Conservation (phyloP, 1,140 invertebrate species). For the Eumaeus atala region DNA sequence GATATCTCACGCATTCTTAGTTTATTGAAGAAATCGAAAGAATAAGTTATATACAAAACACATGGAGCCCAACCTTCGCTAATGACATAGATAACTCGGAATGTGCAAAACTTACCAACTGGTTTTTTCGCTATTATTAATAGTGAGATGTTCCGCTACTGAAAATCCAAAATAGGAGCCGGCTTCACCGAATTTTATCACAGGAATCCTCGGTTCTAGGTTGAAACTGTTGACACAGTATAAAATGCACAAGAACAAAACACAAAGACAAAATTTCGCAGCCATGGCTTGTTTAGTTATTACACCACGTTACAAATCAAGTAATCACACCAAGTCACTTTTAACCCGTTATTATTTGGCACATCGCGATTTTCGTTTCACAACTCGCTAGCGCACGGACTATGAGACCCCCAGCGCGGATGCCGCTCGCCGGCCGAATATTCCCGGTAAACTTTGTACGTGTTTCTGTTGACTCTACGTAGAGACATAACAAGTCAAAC, state of each 20-base stretch:
- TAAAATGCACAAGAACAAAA: slow-evolving; percentile 63
- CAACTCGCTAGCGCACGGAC: slow-evolving; percentile 26
- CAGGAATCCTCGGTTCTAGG: slow-evolving; percentile 87
- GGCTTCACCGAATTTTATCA: slow-evolving; percentile 82
- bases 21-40: slow-evolving; percentile 1
- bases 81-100: slow-evolving; percentile 45
- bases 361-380: slow-evolving; percentile 63
- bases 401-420: slow-evolving; percentile 54
- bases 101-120: slow-evolving; percentile 76
- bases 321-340: slow-evolving; percentile 52
- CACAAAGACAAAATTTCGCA: slow-evolving; percentile 43
- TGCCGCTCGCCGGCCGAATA: slow-evolving; percentile 61
- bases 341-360: slow-evolving; percentile 53
- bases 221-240: slow-evolving; percentile 79
- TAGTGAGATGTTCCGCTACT: slow-evolving; percentile 86
- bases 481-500: slow-evolving; percentile 39
- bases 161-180: slow-evolving; percentile 93
- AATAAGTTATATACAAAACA: slow-evolving; percentile 24
- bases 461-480: slow-evolving; percentile 40
- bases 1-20: not conserved
- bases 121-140: slow-evolving; percentile 60
- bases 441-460: slow-evolving; percentile 48
- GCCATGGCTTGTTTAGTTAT: slow-evolving; percentile 55
- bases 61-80: slow-evolving; percentile 62
- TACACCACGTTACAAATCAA: slow-evolving; percentile 38